Evolutionary conservation across 2,113 vertebrate species (phyloP).

Genomic region (Daubentonia madagascariensis): DNA sequence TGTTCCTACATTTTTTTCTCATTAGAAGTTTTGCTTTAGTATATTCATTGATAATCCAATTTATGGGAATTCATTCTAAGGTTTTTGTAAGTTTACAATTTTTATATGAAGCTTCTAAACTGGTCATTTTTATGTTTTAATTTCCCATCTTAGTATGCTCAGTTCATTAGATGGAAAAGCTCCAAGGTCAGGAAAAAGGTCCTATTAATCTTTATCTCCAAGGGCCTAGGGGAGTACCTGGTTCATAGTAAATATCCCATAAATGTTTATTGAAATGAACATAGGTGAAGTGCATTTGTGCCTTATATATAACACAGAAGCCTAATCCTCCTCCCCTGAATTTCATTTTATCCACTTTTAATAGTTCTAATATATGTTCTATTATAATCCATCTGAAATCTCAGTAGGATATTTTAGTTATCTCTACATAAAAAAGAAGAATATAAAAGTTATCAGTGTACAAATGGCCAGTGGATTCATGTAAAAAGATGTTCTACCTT

Average conservation of each 20-base stretch:
- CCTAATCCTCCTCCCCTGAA: not conserved
- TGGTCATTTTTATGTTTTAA: constrained; percentile 36
- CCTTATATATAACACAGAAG: not conserved
- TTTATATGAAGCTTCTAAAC: not conserved
- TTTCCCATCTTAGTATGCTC: constrained; percentile 30
- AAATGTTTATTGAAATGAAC: not conserved
- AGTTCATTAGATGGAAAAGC: not conserved
- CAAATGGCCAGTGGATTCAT: not conserved
- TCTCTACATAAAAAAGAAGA: not conserved
- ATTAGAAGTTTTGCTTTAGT: constrained; percentile 29
- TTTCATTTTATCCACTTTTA: constrained; percentile 18
- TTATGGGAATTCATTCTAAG: not conserved
- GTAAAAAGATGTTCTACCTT: constrained; percentile 11
- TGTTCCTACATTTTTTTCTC: not conserved
- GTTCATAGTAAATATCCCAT: not conserved
- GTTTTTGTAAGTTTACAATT: constrained; percentile 7
- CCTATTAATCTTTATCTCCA: constrained; percentile 1
- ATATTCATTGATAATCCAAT: not conserved
- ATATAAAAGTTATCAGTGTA: not conserved
- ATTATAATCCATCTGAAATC: not conserved
- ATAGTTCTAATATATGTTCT: not conserved
- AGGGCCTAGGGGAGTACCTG: not conserved
- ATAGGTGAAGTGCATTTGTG: not conserved
- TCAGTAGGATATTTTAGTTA: constrained; percentile 24
- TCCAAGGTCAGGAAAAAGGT: not conserved